Conservation (phyloP, 2,113 vertebrate species). For the Phaethon lepturus region DNA sequence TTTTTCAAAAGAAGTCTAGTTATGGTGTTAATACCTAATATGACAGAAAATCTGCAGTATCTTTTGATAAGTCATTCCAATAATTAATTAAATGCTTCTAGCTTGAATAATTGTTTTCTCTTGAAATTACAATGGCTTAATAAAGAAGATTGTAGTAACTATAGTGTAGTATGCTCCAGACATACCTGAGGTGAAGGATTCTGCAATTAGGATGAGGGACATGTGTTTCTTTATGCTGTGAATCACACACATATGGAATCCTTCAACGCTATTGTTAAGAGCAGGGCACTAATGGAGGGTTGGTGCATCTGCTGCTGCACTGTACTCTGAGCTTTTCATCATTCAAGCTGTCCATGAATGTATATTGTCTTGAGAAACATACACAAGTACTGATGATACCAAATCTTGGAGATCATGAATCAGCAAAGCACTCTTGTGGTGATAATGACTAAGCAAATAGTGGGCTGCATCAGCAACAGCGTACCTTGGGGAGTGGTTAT, state of each 20-base stretch:
- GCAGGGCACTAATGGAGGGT: not conserved
- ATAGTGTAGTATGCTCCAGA: not conserved
- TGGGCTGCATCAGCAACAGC: not conserved
- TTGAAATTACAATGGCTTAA: not conserved
- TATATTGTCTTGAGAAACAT: not conserved
- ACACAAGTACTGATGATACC: not conserved
- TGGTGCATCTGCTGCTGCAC: not conserved
- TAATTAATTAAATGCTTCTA: not conserved
- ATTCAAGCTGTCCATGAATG: not conserved
- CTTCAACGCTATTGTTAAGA: not conserved
- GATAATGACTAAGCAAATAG: not conserved
- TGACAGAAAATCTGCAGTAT: not conserved
- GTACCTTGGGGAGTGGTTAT: not conserved
- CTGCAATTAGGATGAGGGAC: not conserved
- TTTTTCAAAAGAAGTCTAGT: not conserved
- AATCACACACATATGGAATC: not conserved
- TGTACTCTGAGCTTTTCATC: not conserved
- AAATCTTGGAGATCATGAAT: not conserved
- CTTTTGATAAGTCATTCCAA: not conserved
- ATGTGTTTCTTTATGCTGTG: not conserved
- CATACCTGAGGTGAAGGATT: not conserved
- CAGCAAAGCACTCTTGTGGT: not conserved
- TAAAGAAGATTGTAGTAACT: not conserved
- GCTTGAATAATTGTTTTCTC: not conserved
- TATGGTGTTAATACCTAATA: not conserved